Conservation (phyloP, 2,888 invertebrate genomes). For the Macroteleia sp. region DNA sequence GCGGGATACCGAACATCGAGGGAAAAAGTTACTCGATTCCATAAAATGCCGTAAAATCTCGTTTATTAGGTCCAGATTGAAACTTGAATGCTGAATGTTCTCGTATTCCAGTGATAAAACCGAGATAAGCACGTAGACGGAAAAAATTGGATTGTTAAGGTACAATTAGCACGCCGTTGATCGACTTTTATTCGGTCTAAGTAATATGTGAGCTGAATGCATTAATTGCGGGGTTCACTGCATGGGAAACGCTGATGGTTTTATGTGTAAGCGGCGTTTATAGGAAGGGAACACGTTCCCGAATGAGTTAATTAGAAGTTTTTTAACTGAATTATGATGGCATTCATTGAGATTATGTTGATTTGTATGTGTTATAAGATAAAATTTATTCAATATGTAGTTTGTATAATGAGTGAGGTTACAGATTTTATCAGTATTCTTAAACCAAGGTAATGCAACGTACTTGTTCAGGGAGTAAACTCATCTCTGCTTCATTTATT, state of each 20-base stretch:
- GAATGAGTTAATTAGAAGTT: constrained; percentile 34
- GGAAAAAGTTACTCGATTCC: background rate
- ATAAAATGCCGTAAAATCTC: constrained; percentile 4
- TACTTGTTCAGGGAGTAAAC: background rate
- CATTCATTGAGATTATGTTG: constrained; percentile 11
- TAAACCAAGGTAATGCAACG: background rate
- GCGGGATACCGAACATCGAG: background rate
- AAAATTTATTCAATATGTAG: constrained; percentile 34
- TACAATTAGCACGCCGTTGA: constrained; percentile 42
- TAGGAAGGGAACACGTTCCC: constrained; percentile 22
- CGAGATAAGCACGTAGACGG: constrained; percentile 10
- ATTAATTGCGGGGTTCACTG: constrained; percentile 21
- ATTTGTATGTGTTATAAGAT: constrained; percentile 31
- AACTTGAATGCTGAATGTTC: constrained; percentile 20
- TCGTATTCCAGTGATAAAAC: constrained; percentile 31
- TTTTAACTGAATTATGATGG: constrained; percentile 28
- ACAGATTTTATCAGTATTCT: constrained; percentile 23
- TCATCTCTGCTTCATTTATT: constrained; percentile 9
- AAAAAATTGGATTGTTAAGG: constrained; percentile 22
- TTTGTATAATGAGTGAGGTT: constrained; percentile 21
- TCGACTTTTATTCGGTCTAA: constrained; percentile 29
- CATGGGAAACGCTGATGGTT: constrained; percentile 30
- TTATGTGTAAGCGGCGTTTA: constrained; percentile 3
- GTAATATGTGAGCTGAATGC: constrained; percentile 30
- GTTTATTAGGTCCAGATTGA: constrained; percentile 8